Evolutionary conservation across 2,113 vertebrate species (phyloP).

Genomic region (Anarrhichthys ocellatus): DNA sequence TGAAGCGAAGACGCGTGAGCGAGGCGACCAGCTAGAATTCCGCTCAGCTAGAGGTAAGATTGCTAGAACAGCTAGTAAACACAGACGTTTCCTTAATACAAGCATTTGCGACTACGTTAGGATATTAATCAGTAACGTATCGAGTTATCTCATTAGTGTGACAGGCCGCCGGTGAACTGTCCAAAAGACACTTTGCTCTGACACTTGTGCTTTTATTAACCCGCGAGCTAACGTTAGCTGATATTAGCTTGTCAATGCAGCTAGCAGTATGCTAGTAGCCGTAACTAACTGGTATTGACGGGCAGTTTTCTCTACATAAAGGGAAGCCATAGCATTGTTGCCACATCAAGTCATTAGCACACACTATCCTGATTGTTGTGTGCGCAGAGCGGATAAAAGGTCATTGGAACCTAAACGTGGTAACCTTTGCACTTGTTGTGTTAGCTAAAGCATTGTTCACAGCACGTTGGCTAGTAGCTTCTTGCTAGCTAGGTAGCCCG

Average conservation of each 20-base stretch:
- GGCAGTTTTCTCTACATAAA: not conserved
- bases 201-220: conserved; percentile 21
- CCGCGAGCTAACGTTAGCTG: conserved; percentile 46
- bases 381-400: accelerated
- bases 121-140: accelerated
- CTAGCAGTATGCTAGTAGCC: conserved; percentile 20
- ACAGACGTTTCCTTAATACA: not conserved
- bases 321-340: not conserved
- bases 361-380: accelerated
- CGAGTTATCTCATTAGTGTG: not conserved
- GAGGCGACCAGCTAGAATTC: conserved; percentile 53
- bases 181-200: not conserved
- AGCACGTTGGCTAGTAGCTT: conserved; percentile 54
- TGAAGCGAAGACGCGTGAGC: conserved; percentile 66
- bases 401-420: not conserved
- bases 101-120: not conserved
- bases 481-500: conserved; percentile 19
- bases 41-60: conserved; percentile 63
- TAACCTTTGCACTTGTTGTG: not conserved
- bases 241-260: conserved; percentile 51
- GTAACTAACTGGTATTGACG: not conserved
- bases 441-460: conserved; percentile 49
- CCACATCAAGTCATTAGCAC: accelerated
- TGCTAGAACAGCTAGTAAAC: not conserved
- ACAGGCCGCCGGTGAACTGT: not conserved